Evolutionary conservation across 1,140 invertebrate species (phyloP).

Genomic region (Cydia strobilella): DNA sequence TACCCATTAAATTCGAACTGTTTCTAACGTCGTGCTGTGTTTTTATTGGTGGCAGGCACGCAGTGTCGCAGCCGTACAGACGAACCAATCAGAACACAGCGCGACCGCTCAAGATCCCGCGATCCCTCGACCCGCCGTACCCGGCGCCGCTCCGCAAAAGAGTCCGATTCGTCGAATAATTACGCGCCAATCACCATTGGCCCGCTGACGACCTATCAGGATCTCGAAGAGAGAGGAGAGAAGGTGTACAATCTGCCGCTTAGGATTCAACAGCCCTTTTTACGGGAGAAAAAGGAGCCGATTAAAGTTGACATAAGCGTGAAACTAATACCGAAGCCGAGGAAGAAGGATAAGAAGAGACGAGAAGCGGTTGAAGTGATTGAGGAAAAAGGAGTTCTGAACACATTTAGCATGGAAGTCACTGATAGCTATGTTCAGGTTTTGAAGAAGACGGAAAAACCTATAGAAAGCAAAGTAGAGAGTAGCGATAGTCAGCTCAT

Average conservation of each 20-base stretch:
- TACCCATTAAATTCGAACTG: constrained; percentile 55
- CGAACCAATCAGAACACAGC: constrained; percentile 80
- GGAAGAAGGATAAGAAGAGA: constrained; percentile 71
- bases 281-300: constrained; percentile 87
- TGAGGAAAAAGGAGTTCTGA: constrained; percentile 62
- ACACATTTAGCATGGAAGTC: constrained; percentile 72
- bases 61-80: constrained; percentile 76
- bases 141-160: constrained; percentile 74
- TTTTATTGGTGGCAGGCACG: constrained; percentile 79
- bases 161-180: constrained; percentile 83
- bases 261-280: constrained; percentile 83
- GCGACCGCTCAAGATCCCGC: constrained; percentile 69
- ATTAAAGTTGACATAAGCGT: constrained; percentile 91
- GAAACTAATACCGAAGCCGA: constrained; percentile 85
- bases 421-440: constrained; percentile 61
- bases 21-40: constrained; percentile 78
- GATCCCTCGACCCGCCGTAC: constrained; percentile 58
- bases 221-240: constrained; percentile 74
- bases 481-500: constrained; percentile 23
- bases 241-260: constrained; percentile 79
- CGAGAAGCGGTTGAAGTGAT: constrained; percentile 65
- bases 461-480: constrained; percentile 41
- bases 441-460: constrained; percentile 60
- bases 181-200: constrained; percentile 77
- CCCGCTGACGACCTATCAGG: constrained; percentile 78